Conservation (phyloP, 2,888 invertebrate genomes). For the Ennomos quercinarius region DNA sequence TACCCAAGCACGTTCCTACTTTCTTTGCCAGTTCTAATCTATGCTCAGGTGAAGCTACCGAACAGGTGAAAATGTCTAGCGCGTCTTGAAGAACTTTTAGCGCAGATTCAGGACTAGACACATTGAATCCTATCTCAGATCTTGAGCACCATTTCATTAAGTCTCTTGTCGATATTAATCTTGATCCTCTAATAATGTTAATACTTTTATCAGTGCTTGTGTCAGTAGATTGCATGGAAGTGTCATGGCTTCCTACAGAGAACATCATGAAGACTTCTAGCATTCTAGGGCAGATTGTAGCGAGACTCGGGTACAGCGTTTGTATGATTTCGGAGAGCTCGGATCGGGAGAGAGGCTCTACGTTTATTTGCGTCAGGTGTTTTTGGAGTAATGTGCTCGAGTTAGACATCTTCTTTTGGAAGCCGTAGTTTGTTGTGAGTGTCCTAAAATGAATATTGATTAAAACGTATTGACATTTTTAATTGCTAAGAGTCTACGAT, state of each 20-base stretch:
- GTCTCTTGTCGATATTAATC: constrained; percentile 93
- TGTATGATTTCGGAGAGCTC: constrained; percentile 91
- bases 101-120: constrained; percentile 88
- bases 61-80: constrained; percentile 95
- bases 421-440: constrained; percentile 85
- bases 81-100: constrained; percentile 94
- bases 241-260: constrained; percentile 88
- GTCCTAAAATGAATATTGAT: constrained; percentile 73
- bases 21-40: constrained; percentile 89
- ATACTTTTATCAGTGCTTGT: constrained; percentile 51
- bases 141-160: constrained; percentile 96
- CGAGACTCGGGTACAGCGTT: constrained; percentile 88
- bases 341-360: constrained; percentile 90
- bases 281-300: constrained; percentile 90
- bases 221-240: constrained; percentile 73
- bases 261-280: constrained; percentile 94
- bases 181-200: constrained; percentile 77
- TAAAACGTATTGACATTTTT: no score
- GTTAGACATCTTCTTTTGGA: constrained; percentile 87
- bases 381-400: constrained; percentile 91
- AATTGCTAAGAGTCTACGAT: no score
- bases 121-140: constrained; percentile 90
- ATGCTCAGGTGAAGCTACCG: constrained; percentile 87
- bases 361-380: constrained; percentile 92
- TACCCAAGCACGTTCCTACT: constrained; percentile 93